phyloP scores from a whole-genome alignment of 2,888 invertebrate genomes.

The Drosophila infuscata region DNA sequence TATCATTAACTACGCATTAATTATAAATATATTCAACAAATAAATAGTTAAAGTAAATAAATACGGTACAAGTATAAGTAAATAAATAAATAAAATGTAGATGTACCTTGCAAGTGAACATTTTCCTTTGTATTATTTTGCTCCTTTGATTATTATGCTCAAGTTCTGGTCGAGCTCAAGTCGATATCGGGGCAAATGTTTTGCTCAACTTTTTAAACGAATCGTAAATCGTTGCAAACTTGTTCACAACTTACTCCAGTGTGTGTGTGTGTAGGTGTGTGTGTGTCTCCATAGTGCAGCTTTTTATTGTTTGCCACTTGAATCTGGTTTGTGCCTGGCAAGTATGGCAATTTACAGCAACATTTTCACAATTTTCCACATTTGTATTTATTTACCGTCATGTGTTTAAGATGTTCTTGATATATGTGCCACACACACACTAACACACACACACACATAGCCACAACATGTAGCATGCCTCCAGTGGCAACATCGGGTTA shows the following conservation, averaged over 20 bases:
- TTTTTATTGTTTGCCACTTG: constrained; percentile 52
- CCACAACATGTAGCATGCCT: constrained; percentile 46
- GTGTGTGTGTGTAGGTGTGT: constrained; percentile 15
- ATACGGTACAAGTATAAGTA: neutral
- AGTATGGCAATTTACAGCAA: constrained; percentile 62
- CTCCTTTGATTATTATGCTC: neutral
- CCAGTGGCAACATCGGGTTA: constrained; percentile 59
- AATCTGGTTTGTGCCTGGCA: constrained; percentile 35
- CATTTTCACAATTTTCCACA: constrained; percentile 75
- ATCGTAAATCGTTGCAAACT: constrained; percentile 59
- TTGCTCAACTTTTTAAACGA: constrained; percentile 48
- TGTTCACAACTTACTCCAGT: constrained; percentile 14
- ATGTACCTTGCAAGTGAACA: neutral
- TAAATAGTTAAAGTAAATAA: neutral
- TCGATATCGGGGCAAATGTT: constrained; percentile 4
- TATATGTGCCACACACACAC: constrained; percentile 65
- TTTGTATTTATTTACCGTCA: constrained; percentile 79
- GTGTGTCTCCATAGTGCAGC: constrained; percentile 31
- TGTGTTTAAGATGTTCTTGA: constrained; percentile 78
- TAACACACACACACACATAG: constrained; percentile 12
- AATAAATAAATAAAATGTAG: neutral
- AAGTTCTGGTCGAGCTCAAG: constrained; percentile 6
- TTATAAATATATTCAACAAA: neutral
- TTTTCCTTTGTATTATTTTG: neutral
- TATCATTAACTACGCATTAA: neutral